A percentile compares a stretch with the other conserved stretches of the same genome.
Conservation (phyloP, 2,797 vertebrate genomes). For the Macropodus opercularis region DNA sequence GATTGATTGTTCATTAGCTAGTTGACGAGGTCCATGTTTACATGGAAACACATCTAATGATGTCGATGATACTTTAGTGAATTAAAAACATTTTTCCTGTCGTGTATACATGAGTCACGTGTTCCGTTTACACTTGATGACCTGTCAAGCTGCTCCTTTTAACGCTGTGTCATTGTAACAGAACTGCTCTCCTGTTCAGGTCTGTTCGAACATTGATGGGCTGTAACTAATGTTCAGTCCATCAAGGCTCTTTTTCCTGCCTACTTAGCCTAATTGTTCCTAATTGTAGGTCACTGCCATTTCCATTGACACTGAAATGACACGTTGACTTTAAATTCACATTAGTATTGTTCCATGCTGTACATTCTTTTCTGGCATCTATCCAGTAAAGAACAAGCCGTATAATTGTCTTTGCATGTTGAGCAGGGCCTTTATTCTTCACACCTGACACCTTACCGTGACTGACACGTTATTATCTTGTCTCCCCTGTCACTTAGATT, state of each 20-base stretch:
- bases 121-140: no score
- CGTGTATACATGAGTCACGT: no score
- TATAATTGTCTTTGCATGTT: neutral
- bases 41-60: neutral
- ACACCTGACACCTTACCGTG: neutral
- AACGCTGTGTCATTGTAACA: slow-evolving; percentile 14
- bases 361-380: neutral
- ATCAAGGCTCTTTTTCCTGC: slow-evolving; percentile 49
- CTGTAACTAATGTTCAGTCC: slow-evolving; percentile 47
- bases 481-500: slow-evolving; percentile 81
- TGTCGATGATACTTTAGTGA: slow-evolving; percentile 6
- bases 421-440: neutral
- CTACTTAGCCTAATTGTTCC: slow-evolving; percentile 64
- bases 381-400: neutral
- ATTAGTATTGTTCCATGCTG: slow-evolving; percentile 1
- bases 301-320: slow-evolving; percentile 49
- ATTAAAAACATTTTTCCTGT: no score
- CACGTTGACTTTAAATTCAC: slow-evolving; percentile 22
- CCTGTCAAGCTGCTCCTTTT: no score
- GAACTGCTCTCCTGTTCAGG: slow-evolving; percentile 22
- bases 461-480: slow-evolving; percentile 16
- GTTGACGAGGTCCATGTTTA: neutral
- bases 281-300: slow-evolving; percentile 66
- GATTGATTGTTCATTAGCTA: slow-evolving; percentile 35
- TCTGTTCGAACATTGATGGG: slow-evolving; percentile 51